phyloP scores from a whole-genome alignment of 2,113 vertebrate genomes.

The Chloropsis cyanopogon region DNA sequence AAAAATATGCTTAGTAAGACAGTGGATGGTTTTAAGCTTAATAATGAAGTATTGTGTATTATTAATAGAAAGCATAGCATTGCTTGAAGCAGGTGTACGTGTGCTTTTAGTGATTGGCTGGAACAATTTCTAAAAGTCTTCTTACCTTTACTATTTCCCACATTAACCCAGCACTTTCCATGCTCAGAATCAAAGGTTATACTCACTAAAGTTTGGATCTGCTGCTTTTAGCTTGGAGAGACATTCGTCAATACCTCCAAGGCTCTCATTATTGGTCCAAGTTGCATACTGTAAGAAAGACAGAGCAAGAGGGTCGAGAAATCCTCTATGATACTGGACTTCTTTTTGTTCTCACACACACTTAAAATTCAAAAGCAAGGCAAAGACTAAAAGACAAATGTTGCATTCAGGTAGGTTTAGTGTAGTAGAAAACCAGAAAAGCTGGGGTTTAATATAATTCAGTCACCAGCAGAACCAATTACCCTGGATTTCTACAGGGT shows the following conservation, averaged over 20 bases:
- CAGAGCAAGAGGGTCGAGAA: background rate
- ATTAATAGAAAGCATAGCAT: too few relatives aligned
- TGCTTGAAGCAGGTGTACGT: too few relatives aligned
- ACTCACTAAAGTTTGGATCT: constrained; percentile 89
- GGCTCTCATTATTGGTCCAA: constrained; percentile 82
- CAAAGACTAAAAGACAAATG: background rate
- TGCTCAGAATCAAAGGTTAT: background rate
- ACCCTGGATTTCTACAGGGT: background rate
- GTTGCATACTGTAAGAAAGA: constrained; percentile 79
- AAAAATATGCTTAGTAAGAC: too few relatives aligned
- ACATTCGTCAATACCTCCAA: constrained; percentile 89
- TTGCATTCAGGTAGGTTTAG: background rate
- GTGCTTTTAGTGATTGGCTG: too few relatives aligned
- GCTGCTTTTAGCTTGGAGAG: constrained; percentile 79
- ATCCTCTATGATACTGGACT: background rate
- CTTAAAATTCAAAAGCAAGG: background rate
- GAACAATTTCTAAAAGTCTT: too few relatives aligned
- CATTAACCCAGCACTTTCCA: background rate
- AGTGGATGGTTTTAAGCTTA: too few relatives aligned
- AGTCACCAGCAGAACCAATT: background rate
- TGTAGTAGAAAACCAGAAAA: background rate
- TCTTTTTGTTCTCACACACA: background rate
- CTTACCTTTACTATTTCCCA: too few relatives aligned
- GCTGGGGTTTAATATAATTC: background rate
- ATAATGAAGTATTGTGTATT: too few relatives aligned